phyloP scores from a whole-genome alignment of 2,113 vertebrate genomes.

The Paracanthobrama guichenoti region DNA sequence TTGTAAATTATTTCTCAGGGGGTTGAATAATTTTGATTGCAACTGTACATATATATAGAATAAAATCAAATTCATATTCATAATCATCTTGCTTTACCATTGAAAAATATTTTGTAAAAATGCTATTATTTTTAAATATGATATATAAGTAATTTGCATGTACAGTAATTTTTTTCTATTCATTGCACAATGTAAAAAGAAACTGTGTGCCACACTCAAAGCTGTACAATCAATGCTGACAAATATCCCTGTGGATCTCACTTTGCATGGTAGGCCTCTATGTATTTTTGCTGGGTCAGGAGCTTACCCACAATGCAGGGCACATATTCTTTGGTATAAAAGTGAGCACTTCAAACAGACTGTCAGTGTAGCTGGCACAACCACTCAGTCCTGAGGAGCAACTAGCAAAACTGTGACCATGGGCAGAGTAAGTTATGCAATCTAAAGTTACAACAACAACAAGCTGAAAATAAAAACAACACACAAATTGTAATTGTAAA shows the following conservation, averaged over 20 bases:
- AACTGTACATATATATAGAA: not conserved
- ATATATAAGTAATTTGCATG: not conserved
- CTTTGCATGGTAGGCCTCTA: not conserved
- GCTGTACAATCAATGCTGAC: constrained; percentile 5
- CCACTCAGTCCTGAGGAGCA: constrained; percentile 13
- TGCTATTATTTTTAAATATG: not conserved
- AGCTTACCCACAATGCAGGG: constrained; percentile 42
- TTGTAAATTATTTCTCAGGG: too few relatives aligned
- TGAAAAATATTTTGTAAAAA: not conserved
- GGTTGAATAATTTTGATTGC: too few relatives aligned
- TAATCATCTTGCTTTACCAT: not conserved
- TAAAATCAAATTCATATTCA: not conserved
- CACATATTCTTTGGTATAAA: constrained; percentile 49
- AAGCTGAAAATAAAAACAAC: not conserved
- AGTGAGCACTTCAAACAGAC: constrained; percentile 19
- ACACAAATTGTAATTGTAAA: not conserved
- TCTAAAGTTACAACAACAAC: not conserved
- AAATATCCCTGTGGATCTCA: constrained; percentile 9
- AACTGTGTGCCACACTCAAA: not conserved
- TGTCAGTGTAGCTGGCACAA: not conserved
- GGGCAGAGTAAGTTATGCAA: constrained; percentile 29
- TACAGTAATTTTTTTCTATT: not conserved
- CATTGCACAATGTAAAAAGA: not conserved
- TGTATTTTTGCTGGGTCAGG: constrained; percentile 43
- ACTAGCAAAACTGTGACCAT: constrained; percentile 2